Percentiles rank a stretch among this genome's conserved stretches.
Evolutionary conservation across 2,113 vertebrate genomes (phyloP).

Genomic region (Zapornia atra): DNA sequence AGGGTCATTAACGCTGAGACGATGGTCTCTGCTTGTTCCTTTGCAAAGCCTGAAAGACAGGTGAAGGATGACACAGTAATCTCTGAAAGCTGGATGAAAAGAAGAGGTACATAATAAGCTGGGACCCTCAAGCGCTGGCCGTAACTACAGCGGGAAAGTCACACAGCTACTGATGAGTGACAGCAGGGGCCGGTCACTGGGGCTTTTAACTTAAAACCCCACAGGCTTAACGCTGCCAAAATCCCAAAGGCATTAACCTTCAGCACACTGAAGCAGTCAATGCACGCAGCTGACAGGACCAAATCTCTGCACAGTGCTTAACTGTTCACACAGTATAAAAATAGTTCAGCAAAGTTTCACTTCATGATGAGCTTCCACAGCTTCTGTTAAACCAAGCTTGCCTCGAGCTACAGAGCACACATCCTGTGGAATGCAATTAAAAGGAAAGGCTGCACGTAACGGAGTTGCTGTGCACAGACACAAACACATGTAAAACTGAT

Average conservation of each 20-base stretch:
- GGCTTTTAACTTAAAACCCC: not conserved
- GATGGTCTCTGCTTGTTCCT: constrained; percentile 89
- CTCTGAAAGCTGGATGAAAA: not conserved
- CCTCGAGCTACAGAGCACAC: not conserved
- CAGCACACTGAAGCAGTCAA: not conserved
- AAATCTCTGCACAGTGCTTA: not conserved
- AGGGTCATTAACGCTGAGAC: constrained; percentile 83
- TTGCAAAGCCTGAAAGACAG: constrained; percentile 84
- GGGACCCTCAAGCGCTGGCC: not conserved
- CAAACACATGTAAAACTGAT: not conserved
- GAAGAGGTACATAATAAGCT: not conserved
- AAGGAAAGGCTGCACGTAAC: not conserved
- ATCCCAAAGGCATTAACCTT: not conserved
- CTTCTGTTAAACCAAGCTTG: not conserved
- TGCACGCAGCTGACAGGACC: not conserved
- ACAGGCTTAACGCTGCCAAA: not conserved
- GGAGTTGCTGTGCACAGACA: not conserved
- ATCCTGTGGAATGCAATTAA: not conserved
- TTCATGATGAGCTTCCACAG: not conserved
- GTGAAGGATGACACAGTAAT: not conserved
- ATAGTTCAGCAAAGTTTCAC: not conserved
- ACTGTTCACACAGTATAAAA: not conserved
- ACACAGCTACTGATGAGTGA: not conserved
- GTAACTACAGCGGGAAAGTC: not conserved
- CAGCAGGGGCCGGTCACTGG: not conserved